Conservation (phyloP, 2,797 vertebrate species). For the Neostethus bicornis region DNA sequence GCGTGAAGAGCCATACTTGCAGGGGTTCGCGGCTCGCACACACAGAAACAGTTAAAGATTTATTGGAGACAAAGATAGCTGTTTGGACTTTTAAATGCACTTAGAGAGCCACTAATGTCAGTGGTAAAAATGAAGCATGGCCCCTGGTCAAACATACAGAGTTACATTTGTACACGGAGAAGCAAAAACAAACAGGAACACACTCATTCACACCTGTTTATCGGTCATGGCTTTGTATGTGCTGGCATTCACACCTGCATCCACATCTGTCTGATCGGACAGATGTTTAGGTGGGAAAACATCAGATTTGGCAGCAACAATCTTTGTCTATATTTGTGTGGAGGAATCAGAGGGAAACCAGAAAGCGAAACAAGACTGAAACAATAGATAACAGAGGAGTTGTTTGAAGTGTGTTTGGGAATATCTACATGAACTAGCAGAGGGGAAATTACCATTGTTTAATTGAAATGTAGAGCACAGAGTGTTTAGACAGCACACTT, state of each 20-base stretch:
- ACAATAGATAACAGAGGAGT: slow-evolving; percentile 17
- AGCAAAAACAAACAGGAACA: slow-evolving; percentile 10
- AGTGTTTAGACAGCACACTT: slow-evolving; percentile 34
- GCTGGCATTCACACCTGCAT: slow-evolving; percentile 53
- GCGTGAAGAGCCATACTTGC: slow-evolving; percentile 13
- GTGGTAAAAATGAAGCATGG: slow-evolving; percentile 61
- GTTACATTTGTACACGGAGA: slow-evolving; percentile 18
- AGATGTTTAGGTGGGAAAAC: slow-evolving; percentile 37
- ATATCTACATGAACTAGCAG: slow-evolving; percentile 24
- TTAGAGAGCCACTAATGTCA: slow-evolving; percentile 64
- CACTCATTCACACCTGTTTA: slow-evolving; percentile 43
- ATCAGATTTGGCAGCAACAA: slow-evolving; percentile 27
- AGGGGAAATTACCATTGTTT: slow-evolving; percentile 25
- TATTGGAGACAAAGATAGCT: slow-evolving; percentile 49
- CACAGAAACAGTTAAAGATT: slow-evolving; percentile 43
- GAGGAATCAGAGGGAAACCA: neutral
- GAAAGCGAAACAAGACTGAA: slow-evolving; percentile 1
- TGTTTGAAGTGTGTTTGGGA: slow-evolving; percentile 29
- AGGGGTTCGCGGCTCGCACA: slow-evolving; percentile 20
- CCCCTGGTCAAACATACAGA: slow-evolving; percentile 35
- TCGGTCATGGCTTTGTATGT: slow-evolving; percentile 25
- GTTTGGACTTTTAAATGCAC: slow-evolving; percentile 53
- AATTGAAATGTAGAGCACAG: slow-evolving; percentile 31
- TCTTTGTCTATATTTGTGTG: slow-evolving; percentile 1
- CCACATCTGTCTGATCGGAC: slow-evolving; percentile 34